These are phyloP conservation scores for Cryptotermes secundus DNA, from an alignment of 1,140 invertebrate species.

Conservation along the genomic window DNA sequence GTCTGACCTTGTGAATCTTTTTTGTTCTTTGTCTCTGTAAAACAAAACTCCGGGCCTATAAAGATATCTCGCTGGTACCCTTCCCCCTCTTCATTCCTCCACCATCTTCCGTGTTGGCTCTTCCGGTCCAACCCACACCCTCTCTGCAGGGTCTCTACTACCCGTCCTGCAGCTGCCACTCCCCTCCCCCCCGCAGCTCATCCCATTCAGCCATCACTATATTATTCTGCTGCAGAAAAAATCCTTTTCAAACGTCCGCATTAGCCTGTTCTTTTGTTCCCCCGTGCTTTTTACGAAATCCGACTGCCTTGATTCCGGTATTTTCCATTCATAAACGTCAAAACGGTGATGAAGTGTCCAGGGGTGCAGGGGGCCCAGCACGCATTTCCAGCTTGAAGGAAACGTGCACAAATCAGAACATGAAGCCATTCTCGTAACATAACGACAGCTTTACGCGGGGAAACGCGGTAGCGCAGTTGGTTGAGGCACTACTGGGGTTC, in stretches of 20 bases:
- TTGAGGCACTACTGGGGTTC: too few species aligned
- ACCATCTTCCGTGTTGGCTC: background rate
- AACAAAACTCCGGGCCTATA: background rate
- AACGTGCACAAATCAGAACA: too few species aligned
- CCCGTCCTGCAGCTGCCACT: background rate
- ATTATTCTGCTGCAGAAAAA: background rate
- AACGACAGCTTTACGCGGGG: too few species aligned
- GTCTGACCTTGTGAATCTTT: background rate
- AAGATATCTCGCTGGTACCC: background rate
- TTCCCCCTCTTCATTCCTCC: background rate
- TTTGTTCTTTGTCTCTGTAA: background rate
- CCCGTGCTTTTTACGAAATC: background rate
- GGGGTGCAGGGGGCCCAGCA: too few species aligned
- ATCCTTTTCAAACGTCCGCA: too few species aligned
- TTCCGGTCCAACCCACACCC: background rate
- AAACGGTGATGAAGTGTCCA: background rate
- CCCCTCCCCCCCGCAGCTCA: background rate
- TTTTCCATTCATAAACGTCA: background rate
- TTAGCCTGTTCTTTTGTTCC: background rate
- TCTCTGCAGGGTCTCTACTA: too few species aligned
- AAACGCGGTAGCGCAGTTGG: too few species aligned
- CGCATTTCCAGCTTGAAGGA: too few species aligned
- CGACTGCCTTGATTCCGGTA: background rate
- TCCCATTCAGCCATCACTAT: background rate
- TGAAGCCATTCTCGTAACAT: too few species aligned